Percentiles rank a stretch among this genome's conserved stretches.
Evolutionary conservation across 2,888 invertebrate species (phyloP).

Genomic region (Lordiphosa fenestrarum): DNA sequence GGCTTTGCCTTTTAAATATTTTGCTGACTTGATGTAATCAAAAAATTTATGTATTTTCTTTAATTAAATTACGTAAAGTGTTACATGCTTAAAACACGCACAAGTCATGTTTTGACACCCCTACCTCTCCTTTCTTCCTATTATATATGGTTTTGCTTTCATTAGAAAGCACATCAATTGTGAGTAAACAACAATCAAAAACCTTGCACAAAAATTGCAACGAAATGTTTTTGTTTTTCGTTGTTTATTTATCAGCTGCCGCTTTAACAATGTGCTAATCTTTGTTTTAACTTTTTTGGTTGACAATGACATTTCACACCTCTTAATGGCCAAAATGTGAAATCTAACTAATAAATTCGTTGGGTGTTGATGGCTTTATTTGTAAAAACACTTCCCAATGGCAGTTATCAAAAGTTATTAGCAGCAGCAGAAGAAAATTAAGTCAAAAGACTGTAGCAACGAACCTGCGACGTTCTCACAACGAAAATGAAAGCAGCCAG

Average conservation of each 20-base stretch:
- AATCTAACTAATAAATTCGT: conserved; percentile 47
- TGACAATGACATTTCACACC: conserved; percentile 60
- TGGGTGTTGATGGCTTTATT: conserved; percentile 42
- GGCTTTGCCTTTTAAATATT: conserved; percentile 31
- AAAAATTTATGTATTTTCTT: conserved; percentile 50
- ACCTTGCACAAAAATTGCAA: conserved; percentile 35
- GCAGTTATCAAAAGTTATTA: conserved; percentile 46
- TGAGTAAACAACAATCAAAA: conserved; percentile 25
- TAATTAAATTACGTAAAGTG: conserved; percentile 68
- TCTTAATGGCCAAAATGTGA: conserved; percentile 51
- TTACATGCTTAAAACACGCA: conserved; percentile 56
- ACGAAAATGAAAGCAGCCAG: conserved; percentile 62
- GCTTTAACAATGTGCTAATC: conserved; percentile 32
- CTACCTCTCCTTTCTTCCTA: not conserved
- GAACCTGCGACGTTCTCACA: conserved; percentile 59
- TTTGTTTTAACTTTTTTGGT: conserved; percentile 11
- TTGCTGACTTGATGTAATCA: conserved; percentile 46
- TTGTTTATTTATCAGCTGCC: conserved; percentile 20
- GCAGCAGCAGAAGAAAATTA: conserved; percentile 25
- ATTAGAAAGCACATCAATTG: conserved; percentile 57
- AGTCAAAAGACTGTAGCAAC: conserved; percentile 61
- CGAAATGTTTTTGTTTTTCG: conserved; percentile 15
- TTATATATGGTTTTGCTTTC: conserved; percentile 49
- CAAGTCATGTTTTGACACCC: conserved; percentile 20
- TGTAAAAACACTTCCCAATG: conserved; percentile 23